A percentile compares a stretch with the other conserved stretches of the same genome.
phyloP scores from a whole-genome alignment of 2,888 invertebrate genomes.

The Drosophila affinis region DNA sequence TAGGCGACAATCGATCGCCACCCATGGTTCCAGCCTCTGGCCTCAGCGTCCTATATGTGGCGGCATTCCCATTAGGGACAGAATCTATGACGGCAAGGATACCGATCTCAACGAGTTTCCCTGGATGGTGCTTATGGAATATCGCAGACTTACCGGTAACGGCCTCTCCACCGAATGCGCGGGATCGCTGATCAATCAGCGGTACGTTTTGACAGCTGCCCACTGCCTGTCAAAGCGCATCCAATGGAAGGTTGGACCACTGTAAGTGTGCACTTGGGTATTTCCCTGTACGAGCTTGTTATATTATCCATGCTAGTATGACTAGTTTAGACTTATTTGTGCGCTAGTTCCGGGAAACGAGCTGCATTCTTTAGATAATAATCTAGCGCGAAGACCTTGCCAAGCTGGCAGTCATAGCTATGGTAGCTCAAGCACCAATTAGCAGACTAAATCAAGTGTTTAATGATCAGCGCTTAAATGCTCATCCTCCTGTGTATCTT shows the following conservation, averaged over 20 bases:
- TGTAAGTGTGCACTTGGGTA: conserved; percentile 84
- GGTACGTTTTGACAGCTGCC: conserved; percentile 87
- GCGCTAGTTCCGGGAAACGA: conserved; percentile 45
- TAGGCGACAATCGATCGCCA: background rate
- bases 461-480: conserved; percentile 10
- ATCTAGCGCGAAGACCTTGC: background rate
- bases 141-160: conserved; percentile 82
- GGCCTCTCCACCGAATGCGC: conserved; percentile 80
- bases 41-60: conserved; percentile 81
- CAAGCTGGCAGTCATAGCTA: background rate
- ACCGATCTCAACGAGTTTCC: conserved; percentile 88
- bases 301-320: background rate
- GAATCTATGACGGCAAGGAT: conserved; percentile 87
- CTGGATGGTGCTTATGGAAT: conserved; percentile 88
- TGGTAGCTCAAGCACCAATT: conserved; percentile 51
- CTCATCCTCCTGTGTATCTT: conserved; percentile 13
- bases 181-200: conserved; percentile 81
- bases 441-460: conserved; percentile 44
- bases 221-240: conserved; percentile 86
- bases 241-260: conserved; percentile 84
- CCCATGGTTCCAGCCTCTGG: conserved; percentile 50
- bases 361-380: conserved; percentile 45
- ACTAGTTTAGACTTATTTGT: conserved; percentile 48
- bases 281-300: no score
- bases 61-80: conserved; percentile 83